Base-by-base conservation (phyloP, 2,888 invertebrate species). In the Scelioninae gen. 1 region DNA sequence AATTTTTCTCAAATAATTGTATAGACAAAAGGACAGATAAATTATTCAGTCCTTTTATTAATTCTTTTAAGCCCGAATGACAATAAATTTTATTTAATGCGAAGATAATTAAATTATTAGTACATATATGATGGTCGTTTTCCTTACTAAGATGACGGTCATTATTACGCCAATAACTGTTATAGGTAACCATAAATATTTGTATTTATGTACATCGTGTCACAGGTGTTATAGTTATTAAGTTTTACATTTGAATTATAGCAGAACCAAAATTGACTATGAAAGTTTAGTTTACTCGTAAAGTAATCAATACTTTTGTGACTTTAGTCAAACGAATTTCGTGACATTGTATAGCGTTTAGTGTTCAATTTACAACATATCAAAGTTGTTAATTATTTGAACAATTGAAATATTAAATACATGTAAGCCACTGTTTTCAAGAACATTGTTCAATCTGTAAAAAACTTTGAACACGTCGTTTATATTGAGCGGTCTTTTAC, bases 301-400 rank as follows among this genome's bases (percentile, higher is more conserved):
- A 10, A 47, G 32, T 47, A 63, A 63, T 63, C 62, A 13, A 45
- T 62, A 62, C 29, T 62, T 62, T 45, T 62, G 62, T 29, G 45
- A 62, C 45, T 62, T 45, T 29, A 34, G 9, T 23, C 9, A 7
- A 29, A 23, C 16, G 29, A 45, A 47, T 31, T 45, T 60, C 13
- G 40, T 6, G 6, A n/a, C 40, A 58, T 23, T 47, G 7, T 5
- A 58, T 11, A 6, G 16, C 23, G 5, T 16, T 11, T 11, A 43
- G 7, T 10, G 11, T 58, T 43, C 11, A 58, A 16, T 43, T 58
- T 58, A 29, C 43, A 29, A 11, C 40, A 4, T 15, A 38, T 23
- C 38, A 38, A 58, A 58, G 29, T 43, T 58, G 32, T 31, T 43
- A 43, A 58, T 58, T 58, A 43, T 13, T 23, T 11, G 34, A 56